Evolutionary conservation across 2,113 vertebrate genomes (phyloP).

Genomic region (Archocentrus centrarchus): DNA sequence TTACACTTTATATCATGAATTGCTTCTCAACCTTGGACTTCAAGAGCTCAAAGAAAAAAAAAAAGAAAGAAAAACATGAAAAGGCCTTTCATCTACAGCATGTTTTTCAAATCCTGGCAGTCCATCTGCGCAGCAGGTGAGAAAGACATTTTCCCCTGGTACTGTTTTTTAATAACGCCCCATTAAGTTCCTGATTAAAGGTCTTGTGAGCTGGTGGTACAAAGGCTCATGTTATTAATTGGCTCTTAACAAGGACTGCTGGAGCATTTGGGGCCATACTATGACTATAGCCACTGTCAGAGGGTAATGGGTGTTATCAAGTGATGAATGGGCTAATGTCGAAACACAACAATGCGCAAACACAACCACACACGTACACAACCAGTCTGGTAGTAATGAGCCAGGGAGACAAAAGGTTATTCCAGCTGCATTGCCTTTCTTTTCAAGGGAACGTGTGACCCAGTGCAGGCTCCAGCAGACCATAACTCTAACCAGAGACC

Average conservation of each 20-base stretch:
- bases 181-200: conserved; percentile 78
- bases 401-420: conserved; percentile 59
- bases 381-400: conserved; percentile 20
- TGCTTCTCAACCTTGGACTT: conserved; percentile 13
- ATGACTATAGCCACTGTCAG: conserved; percentile 53
- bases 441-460: conserved; percentile 54
- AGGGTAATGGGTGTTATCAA: conserved; percentile 64
- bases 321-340: conserved; percentile 67
- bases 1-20: neutral
- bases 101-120: neutral
- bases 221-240: conserved; percentile 66
- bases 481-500: conserved; percentile 61
- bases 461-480: conserved; percentile 51
- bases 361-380: conserved; percentile 14
- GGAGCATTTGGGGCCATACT: conserved; percentile 38
- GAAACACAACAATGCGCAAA: conserved; percentile 28
- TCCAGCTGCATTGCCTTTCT: conserved; percentile 51
- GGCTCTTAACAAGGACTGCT: conserved; percentile 59
- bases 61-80: neutral
- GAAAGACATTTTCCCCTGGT: conserved; percentile 36
- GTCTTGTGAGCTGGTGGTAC: conserved; percentile 51
- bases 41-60: neutral
- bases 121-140: conserved; percentile 60
- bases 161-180: conserved; percentile 67
- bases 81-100: conserved; percentile 33